Percentiles rank a stretch among this genome's conserved stretches.
Evolutionary conservation across 1,140 invertebrate genomes (phyloP).

Genomic region (Luehdorfia chinensis): DNA sequence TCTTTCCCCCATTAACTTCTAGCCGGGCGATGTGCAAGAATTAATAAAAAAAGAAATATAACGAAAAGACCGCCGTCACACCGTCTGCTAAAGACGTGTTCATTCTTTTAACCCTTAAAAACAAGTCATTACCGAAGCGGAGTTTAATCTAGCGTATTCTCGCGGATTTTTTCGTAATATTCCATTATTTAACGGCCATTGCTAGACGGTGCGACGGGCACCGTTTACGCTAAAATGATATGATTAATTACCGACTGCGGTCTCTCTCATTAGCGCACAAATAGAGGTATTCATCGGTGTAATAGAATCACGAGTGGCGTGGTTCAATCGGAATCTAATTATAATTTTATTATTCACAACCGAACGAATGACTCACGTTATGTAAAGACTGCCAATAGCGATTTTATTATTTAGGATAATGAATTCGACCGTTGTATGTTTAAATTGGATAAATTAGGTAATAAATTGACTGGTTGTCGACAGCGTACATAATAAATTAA

Average conservation of each 20-base stretch:
- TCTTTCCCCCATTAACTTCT: conserved; percentile 56
- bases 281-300: conserved; percentile 68
- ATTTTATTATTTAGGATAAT: conserved; percentile 20
- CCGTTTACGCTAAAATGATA: conserved; percentile 71
- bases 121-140: conserved; percentile 72
- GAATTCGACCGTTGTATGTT: conserved; percentile 8
- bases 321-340: conserved; percentile 62
- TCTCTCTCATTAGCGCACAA: conserved; percentile 70
- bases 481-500: too few relatives aligned
- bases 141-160: conserved; percentile 69
- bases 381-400: conserved; percentile 19
- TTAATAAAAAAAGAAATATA: conserved; percentile 45
- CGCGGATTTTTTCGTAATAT: conserved; percentile 64
- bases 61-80: conserved; percentile 22
- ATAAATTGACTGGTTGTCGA: neutral
- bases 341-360: conserved; percentile 61
- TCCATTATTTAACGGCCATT: conserved; percentile 69
- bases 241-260: conserved; percentile 70
- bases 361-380: conserved; percentile 39
- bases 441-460: conserved; percentile 11
- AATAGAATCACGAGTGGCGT: conserved; percentile 66
- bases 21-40: conserved; percentile 52
- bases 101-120: conserved; percentile 73
- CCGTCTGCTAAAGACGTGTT: conserved; percentile 68
- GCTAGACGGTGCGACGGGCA: conserved; percentile 48